phyloP scores from a whole-genome alignment of 2,888 invertebrate genomes.

The Adineta ricciae region DNA sequence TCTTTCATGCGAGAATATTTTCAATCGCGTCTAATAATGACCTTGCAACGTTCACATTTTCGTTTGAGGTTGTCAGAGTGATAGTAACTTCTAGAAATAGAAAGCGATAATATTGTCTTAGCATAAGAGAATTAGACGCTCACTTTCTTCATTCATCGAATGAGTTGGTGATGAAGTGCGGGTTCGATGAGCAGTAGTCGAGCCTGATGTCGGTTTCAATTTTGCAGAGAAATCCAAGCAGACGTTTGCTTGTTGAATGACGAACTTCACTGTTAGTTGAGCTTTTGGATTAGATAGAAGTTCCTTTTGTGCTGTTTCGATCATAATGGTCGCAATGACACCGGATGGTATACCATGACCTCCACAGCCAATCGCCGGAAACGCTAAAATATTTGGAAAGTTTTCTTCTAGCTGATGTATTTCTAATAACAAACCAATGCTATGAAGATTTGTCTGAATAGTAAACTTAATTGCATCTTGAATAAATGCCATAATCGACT shows the following conservation, averaged over 20 bases:
- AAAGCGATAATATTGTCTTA: neutral
- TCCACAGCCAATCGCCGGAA: conserved; percentile 1
- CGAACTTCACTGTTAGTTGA: neutral
- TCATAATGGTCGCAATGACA: neutral
- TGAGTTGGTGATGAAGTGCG: neutral
- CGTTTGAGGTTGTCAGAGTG: neutral
- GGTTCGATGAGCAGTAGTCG: neutral
- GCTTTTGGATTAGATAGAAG: neutral
- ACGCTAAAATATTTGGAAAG: neutral
- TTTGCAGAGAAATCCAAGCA: neutral
- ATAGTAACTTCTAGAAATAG: neutral
- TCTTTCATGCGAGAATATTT: neutral
- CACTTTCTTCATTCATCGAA: neutral
- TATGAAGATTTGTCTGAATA: neutral
- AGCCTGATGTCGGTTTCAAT: neutral
- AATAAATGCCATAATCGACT: neutral
- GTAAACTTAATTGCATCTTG: neutral
- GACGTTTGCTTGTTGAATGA: neutral
- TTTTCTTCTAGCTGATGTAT: neutral
- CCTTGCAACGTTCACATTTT: neutral
- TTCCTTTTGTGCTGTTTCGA: neutral
- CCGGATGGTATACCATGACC: neutral
- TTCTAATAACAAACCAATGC: neutral
- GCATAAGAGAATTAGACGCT: neutral
- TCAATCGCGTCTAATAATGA: neutral